Percentiles rank a stretch among this genome's conserved stretches.
Conservation (phyloP, 2,888 invertebrate species). For the Conops quadrifasciatus region DNA sequence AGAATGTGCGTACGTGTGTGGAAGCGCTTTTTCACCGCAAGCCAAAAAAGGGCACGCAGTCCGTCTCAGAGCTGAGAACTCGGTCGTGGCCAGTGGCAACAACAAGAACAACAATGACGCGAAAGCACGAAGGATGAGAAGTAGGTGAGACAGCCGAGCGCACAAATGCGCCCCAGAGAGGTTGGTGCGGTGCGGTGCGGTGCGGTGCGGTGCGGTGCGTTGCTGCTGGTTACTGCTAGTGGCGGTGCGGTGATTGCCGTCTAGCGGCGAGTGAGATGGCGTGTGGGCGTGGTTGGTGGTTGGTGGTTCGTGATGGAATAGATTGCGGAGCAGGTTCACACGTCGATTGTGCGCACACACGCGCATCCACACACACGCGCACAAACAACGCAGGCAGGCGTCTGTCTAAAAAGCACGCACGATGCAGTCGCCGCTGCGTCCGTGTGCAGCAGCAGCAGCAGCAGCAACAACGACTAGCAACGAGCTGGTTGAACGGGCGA, state of each 20-base stretch:
- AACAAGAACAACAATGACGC: background rate
- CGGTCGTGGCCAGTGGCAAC: no score
- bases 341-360: background rate
- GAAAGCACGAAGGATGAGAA: background rate
- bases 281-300: background rate
- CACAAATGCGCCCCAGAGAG: no score
- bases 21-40: conserved; percentile 16
- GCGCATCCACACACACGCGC: no score
- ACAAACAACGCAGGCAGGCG: background rate
- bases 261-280: background rate
- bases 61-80: no score
- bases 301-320: background rate
- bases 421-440: no score
- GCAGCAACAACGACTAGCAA: background rate
- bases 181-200: background rate
- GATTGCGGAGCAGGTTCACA: conserved; percentile 1
- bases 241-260: background rate
- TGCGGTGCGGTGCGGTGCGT: background rate
- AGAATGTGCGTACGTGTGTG: background rate
- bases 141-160: no score
- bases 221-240: no score
- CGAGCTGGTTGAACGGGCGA: background rate
- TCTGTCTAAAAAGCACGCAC: no score
- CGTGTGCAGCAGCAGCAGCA: background rate
- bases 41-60: conserved; percentile 9